Evolutionary conservation across 2,113 vertebrate genomes (phyloP).

Genomic region (Nibea albiflora): DNA sequence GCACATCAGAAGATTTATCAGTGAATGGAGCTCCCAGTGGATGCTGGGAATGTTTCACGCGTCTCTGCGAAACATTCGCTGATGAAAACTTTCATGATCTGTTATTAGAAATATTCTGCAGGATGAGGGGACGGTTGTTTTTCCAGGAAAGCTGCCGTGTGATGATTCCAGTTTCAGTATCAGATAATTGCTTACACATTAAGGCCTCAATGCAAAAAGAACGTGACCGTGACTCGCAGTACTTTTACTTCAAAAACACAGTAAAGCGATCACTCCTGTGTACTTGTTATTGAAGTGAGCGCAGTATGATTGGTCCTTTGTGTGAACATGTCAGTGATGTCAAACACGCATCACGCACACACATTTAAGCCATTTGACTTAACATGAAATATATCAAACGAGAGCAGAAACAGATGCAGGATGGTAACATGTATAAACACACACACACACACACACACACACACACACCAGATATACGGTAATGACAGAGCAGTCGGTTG

Average conservation of each 20-base stretch:
- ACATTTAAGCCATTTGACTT: too few species aligned
- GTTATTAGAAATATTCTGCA: background rate
- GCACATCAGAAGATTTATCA: too few species aligned
- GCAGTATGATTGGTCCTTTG: background rate
- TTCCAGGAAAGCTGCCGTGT: background rate
- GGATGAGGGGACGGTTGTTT: background rate
- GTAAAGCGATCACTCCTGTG: background rate
- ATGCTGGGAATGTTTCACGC: background rate
- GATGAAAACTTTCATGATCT: background rate
- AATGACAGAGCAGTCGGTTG: constrained; percentile 52
- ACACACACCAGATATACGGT: constrained; percentile 32
- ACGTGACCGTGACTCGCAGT: background rate
- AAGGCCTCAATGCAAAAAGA: background rate
- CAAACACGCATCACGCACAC: too few species aligned
- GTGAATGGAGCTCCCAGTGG: background rate
- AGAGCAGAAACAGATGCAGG: background rate
- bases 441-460: constrained; percentile 6
- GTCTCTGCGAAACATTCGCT: too few species aligned
- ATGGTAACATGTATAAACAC: constrained; percentile 8
- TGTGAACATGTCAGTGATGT: too few species aligned
- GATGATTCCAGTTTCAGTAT: background rate
- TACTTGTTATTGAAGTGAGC: background rate
- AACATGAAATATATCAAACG: constrained; percentile 11
- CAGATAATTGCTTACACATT: background rate
- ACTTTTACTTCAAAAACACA: background rate